Percentiles rank a stretch among this genome's conserved stretches.
phyloP scores from a whole-genome alignment of 2,888 invertebrate species.

The Therioaphis trifolii region DNA sequence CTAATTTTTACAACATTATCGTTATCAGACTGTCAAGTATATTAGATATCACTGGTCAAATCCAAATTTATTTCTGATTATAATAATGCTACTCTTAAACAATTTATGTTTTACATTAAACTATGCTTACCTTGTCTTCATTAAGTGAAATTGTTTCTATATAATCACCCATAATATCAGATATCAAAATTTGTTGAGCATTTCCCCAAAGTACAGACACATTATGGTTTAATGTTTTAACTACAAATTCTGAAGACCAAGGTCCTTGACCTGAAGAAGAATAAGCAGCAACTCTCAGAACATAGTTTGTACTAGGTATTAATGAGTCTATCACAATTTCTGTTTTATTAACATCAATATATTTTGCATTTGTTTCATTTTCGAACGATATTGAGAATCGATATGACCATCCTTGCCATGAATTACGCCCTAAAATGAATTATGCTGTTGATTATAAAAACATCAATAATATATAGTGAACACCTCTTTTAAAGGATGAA shows the following conservation, averaged over 20 bases:
- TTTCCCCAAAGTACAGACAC: slow-evolving; percentile 80
- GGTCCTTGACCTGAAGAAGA: slow-evolving; percentile 82
- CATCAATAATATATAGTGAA: too few relatives aligned
- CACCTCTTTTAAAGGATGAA: too few relatives aligned
- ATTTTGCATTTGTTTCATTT: slow-evolving; percentile 70
- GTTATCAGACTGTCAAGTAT: too few relatives aligned
- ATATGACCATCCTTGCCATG: slow-evolving; percentile 83
- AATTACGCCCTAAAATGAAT: slow-evolving; percentile 72
- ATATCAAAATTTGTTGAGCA: slow-evolving; percentile 79
- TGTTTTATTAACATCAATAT: slow-evolving; percentile 72
- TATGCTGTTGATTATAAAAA: too few relatives aligned
- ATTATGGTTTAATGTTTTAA: slow-evolving; percentile 74
- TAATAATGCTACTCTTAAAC: too few relatives aligned
- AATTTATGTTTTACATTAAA: too few relatives aligned
- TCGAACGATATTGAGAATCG: slow-evolving; percentile 75
- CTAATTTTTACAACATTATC: too few relatives aligned
- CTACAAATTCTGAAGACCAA: slow-evolving; percentile 81
- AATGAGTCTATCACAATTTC: slow-evolving; percentile 77
- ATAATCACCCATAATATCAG: slow-evolving; percentile 83
- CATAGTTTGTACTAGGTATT: slow-evolving; percentile 81
- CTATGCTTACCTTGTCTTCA: slow-evolving; percentile 55
- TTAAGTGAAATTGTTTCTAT: slow-evolving; percentile 57
- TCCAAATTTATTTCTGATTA: too few relatives aligned
- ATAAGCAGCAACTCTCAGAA: slow-evolving; percentile 82
- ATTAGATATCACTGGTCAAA: too few relatives aligned